phyloP scores from a whole-genome alignment of 2,797 vertebrate genomes.

The Takifugu rubripes region DNA sequence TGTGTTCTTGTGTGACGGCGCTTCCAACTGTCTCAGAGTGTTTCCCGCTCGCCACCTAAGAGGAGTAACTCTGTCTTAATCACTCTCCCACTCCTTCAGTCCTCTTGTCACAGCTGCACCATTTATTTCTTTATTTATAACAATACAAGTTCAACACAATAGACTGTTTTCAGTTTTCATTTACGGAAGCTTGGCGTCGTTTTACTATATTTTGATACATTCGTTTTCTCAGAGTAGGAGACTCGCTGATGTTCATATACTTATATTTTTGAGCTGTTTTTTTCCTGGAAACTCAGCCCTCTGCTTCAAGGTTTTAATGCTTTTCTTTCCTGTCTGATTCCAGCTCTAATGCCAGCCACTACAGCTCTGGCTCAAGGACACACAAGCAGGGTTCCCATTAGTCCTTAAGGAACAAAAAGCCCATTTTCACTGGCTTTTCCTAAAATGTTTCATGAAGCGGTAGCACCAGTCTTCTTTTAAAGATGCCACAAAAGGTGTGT shows the following conservation, averaged over 20 bases:
- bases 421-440: constrained; percentile 40
- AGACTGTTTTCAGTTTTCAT: background rate
- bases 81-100: constrained; percentile 51
- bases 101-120: constrained; percentile 58
- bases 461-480: constrained; percentile 44
- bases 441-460: constrained; percentile 64
- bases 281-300: constrained; percentile 18
- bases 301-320: constrained; percentile 43
- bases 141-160: no score
- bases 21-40: constrained; percentile 48
- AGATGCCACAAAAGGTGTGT: constrained; percentile 30
- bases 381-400: constrained; percentile 49
- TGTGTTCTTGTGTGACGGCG: constrained; percentile 17
- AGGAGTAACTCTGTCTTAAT: constrained; percentile 47
- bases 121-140: constrained; percentile 45
- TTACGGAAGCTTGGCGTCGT: background rate
- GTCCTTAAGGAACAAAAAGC: constrained; percentile 55
- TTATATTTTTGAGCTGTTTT: background rate
- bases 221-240: background rate
- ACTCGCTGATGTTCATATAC: no score
- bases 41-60: constrained; percentile 51
- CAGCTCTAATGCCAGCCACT: constrained; percentile 37
- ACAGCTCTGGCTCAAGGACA: constrained; percentile 42
- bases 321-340: constrained; percentile 44
- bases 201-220: background rate